Evolutionary conservation across 1,140 invertebrate species (phyloP), one percentile per base, ranked within the genome.

Genomic region (Argopecten irradians): DNA sequence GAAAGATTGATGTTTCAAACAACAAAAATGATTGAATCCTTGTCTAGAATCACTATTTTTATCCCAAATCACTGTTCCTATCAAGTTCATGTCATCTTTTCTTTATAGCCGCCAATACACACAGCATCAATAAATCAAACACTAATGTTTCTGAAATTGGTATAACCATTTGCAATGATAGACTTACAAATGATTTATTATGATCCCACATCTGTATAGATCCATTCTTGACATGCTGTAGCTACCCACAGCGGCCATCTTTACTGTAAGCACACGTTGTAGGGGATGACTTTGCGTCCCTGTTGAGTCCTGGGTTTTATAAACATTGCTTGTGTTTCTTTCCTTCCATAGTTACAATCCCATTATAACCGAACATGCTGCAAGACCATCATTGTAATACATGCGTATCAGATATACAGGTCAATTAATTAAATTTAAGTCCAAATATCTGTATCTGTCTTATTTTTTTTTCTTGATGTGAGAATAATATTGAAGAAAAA

Each of bases 131-230:
- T n/a, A n/a, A n/a, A n/a, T n/a, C n/a, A n/a, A n/a, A n/a, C n/a
- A n/a, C n/a, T n/a, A n/a, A n/a, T n/a, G n/a, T n/a, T n/a, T n/a
- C n/a, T n/a, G n/a, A n/a, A n/a, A n/a, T n/a, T n/a, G n/a, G n/a
- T n/a, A n/a, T n/a, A n/a, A n/a, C 13, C 33, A 82, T 22, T 34
- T 34, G 34, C 34, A 87, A 85, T 82, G 34, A 16, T 55, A 85
- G n/a, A 87, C 96, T 95, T 93, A 97, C 96, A 95, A 96, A 97
- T 88, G 94, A 93, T 93, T 96, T 97, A 71, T 98, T 96, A 85
- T 98, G 97, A 95, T 99, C 99, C 99, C 99, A 99, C 95, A 99
- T 97, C 95, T 99, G 99, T 92, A 99, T 97, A 0, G 98, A 99
- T 1, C 99, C 99, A 95, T 99, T 34, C 99, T 35, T 97, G 96